These are phyloP conservation scores for Heliconius charithonia DNA, from an alignment of 2,888 invertebrate genomes.

Conservation along the genomic window DNA sequence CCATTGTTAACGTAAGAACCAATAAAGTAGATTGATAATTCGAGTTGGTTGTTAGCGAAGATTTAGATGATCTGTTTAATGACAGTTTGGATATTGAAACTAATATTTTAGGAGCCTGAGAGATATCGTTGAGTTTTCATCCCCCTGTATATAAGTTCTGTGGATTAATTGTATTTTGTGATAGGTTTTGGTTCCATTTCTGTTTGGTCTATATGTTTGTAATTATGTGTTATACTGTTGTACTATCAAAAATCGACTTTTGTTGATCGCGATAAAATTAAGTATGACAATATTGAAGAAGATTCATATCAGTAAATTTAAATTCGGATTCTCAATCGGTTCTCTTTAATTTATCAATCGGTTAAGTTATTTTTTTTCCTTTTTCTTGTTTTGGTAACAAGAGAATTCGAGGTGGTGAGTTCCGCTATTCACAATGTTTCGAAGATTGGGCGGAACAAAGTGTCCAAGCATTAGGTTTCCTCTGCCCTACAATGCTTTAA, in stretches of 20 bases:
- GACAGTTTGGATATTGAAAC: constrained; percentile 30
- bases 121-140: constrained; percentile 9
- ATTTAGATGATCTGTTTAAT: constrained; percentile 34
- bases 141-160: not conserved
- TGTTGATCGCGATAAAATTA: not conserved
- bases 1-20: constrained; percentile 26
- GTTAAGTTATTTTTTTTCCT: not conserved
- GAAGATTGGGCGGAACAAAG: not conserved
- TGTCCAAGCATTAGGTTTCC: not conserved
- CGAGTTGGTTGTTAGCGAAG: constrained; percentile 26
- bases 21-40: constrained; percentile 32
- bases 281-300: not conserved
- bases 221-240: not conserved
- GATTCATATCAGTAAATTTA: too few relatives aligned
- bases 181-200: not conserved
- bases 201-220: not conserved
- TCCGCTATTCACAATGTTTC: not conserved
- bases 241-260: not conserved
- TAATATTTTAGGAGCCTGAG: constrained; percentile 18
- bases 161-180: not conserved
- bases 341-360: too few relatives aligned
- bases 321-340: too few relatives aligned
- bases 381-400: not conserved
- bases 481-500: not conserved
- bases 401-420: not conserved